Evolutionary conservation across 2,888 invertebrate genomes (phyloP), one percentile per base, ranked within the genome.

Genomic region (Scaptomyza flava): DNA sequence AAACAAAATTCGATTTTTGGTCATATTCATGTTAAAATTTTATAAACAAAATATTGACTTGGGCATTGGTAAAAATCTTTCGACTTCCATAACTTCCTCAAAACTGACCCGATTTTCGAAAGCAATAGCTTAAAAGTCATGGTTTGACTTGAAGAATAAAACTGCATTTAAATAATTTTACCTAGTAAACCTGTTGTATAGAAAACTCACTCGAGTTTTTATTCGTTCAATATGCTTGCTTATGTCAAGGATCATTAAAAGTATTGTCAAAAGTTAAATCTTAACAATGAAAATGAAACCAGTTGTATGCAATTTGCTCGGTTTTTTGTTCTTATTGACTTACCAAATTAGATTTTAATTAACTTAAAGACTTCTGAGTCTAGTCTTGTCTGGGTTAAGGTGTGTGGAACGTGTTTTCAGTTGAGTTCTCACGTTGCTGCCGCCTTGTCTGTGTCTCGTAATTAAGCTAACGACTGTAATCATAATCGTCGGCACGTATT

Each of bases 401-500:
- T 14, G 36, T 60, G 9, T 42, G 42, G 34, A 56, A 53, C 43
- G 43, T 36, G 57, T 53, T 50, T 60, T 14, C 14, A 41, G 54
- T 58, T 23, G 14, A 53, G 45, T 74, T 79, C 80, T 75, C 75
- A 79, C 78, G 72, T 34, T 74, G 67, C 68, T 63, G 58, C 59
- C 50, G 17, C 8, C 42, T 62, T 67, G 69, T 75, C 69, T 83
- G 45, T 51, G 36, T 14, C 45, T 56, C 41, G 61, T 61, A 67
- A 70, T 81, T 79, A 68, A 71, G 74, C 64, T 68, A 77, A 53
- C 64, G 56, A 46, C 50, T 52, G 57, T 61, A 57, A 58, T 69
- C 68, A 69, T 81, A 81, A 84, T 84, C 69, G 79, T 27, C 57
- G 74, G 73, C 84, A 81, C 79, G 79, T 79, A 71, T 84, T 58